Percentiles rank a stretch among this genome's conserved stretches.
These are phyloP conservation scores for Stercorarius parasiticus DNA, from an alignment of 2,113 vertebrate species.

Conservation along the genomic window DNA sequence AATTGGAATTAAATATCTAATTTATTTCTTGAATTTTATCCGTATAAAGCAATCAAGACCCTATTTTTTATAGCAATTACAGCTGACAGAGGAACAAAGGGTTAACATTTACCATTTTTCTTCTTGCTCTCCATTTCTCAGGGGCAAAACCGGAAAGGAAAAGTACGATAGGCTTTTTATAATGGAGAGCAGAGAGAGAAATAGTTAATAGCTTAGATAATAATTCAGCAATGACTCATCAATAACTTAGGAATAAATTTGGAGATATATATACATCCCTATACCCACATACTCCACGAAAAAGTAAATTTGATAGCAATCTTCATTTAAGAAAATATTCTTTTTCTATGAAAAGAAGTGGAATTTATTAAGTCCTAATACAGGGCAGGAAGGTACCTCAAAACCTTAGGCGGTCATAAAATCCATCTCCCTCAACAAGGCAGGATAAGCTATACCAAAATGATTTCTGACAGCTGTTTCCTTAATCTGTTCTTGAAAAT, in stretches of 20 bases:
- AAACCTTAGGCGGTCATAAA: not conserved
- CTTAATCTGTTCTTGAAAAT: conserved; percentile 27
- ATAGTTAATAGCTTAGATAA: not conserved
- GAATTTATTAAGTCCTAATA: not conserved
- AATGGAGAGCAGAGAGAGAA: not conserved
- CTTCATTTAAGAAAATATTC: not conserved
- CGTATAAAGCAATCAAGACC: not conserved
- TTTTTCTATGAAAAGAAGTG: not conserved
- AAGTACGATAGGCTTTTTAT: not conserved
- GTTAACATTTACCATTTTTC: not conserved
- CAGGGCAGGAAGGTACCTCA: not conserved
- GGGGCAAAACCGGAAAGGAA: not conserved
- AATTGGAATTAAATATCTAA: not conserved
- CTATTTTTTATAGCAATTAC: not conserved
- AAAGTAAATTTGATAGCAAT: not conserved
- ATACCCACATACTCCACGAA: not conserved
- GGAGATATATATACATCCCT: not conserved
- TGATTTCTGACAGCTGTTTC: conserved; percentile 23
- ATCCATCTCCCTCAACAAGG: not conserved
- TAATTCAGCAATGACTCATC: not conserved
- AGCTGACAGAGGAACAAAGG: not conserved
- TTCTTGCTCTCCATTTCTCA: not conserved
- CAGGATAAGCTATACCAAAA: not conserved
- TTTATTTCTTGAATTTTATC: not conserved
- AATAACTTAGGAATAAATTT: not conserved